Evolutionary conservation across 2,888 invertebrate species (phyloP).

Genomic region (Drosophila testacea): DNA sequence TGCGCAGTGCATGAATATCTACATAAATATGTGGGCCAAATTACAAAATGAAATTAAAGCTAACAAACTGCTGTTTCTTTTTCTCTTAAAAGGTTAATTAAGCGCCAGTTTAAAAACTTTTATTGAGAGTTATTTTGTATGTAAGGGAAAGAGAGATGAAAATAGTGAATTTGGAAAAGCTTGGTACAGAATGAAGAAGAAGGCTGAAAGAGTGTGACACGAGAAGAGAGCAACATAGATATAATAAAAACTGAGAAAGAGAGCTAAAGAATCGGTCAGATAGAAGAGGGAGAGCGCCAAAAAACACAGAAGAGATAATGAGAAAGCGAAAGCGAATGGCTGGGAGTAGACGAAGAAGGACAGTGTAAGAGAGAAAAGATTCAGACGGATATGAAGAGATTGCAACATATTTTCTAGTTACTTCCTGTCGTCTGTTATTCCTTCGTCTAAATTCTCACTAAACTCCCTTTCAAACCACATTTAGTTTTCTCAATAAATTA

Average conservation of each 20-base stretch:
- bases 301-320: neutral
- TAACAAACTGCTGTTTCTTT: slow-evolving; percentile 21
- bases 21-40: slow-evolving; percentile 55
- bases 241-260: too few species aligned
- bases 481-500: neutral
- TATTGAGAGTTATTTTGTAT: neutral
- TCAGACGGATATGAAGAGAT: neutral
- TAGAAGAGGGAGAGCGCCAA: too few species aligned
- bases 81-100: slow-evolving; percentile 29
- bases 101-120: neutral
- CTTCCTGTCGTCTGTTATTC: neutral
- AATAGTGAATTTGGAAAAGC: too few species aligned
- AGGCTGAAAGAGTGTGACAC: too few species aligned
- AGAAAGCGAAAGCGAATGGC: neutral
- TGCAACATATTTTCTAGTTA: neutral
- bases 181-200: neutral
- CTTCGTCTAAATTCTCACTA: neutral
- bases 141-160: neutral
- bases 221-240: too few species aligned
- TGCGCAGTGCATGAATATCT: slow-evolving; percentile 23
- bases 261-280: too few species aligned
- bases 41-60: slow-evolving; percentile 43
- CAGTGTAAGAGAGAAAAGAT: neutral
- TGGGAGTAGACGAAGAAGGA: neutral
- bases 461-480: neutral